Conservation (phyloP, 2,888 invertebrate species). For the Temnothorax rugatulus region DNA sequence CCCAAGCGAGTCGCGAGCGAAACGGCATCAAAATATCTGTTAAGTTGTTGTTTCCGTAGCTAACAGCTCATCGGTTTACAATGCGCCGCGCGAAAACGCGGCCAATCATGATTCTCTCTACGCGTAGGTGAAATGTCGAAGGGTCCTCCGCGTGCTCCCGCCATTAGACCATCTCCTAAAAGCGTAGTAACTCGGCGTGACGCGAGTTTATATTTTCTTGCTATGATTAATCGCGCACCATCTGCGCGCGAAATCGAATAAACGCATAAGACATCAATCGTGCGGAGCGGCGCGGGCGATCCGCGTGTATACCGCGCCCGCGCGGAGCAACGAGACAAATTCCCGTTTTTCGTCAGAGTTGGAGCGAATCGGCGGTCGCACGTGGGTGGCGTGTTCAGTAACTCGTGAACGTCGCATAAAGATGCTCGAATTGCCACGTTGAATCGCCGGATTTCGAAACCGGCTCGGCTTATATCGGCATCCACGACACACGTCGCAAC, state of each 20-base stretch:
- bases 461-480: slow-evolving; percentile 41
- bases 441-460: slow-evolving; percentile 33
- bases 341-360: slow-evolving; percentile 66
- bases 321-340: slow-evolving; percentile 67
- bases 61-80: slow-evolving; percentile 54
- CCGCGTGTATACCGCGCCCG: slow-evolving; percentile 34
- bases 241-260: slow-evolving; percentile 72
- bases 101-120: slow-evolving; percentile 46
- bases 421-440: slow-evolving; percentile 48
- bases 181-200: slow-evolving; percentile 43
- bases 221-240: slow-evolving; percentile 71
- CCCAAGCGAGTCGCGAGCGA: slow-evolving; percentile 52
- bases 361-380: slow-evolving; percentile 58
- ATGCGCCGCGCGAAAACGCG: slow-evolving; percentile 29
- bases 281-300: not conserved
- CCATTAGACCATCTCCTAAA: slow-evolving; percentile 52
- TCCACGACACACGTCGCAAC: slow-evolving; percentile 10
- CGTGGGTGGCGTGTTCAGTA: slow-evolving; percentile 51
- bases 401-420: slow-evolving; percentile 32
- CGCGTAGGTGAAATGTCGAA: slow-evolving; percentile 76
- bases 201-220: slow-evolving; percentile 54
- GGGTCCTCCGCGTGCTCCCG: slow-evolving; percentile 50
- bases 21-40: slow-evolving; percentile 61
- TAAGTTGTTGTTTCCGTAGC: slow-evolving; percentile 38
- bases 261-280: slow-evolving; percentile 67